Conservation (phyloP, 2,797 vertebrate species). For the Ceryle rudis region DNA sequence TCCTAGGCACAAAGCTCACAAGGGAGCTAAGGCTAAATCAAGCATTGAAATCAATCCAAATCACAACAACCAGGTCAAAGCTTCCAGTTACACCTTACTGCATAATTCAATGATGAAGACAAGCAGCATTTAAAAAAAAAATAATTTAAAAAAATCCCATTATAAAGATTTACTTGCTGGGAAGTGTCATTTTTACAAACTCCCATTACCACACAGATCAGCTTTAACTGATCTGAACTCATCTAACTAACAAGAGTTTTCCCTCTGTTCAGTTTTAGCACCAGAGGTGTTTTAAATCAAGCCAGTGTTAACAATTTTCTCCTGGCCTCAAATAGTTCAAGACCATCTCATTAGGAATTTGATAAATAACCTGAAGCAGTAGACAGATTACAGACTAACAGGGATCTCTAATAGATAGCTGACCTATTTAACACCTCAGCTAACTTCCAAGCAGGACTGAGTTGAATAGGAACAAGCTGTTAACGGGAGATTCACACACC, state of each 20-base stretch:
- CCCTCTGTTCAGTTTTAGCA: neutral
- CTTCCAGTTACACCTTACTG: neutral
- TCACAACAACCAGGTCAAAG: neutral
- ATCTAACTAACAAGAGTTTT: neutral
- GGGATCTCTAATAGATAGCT: neutral
- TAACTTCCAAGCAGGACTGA: neutral
- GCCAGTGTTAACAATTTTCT: neutral
- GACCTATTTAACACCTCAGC: slow-evolving; percentile 12
- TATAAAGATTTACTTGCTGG: neutral
- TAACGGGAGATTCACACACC: neutral
- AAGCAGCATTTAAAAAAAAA: neutral
- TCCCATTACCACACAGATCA: neutral
- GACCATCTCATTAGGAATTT: neutral
- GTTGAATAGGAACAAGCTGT: neutral
- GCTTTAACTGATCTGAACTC: neutral
- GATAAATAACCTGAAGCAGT: slow-evolving; percentile 29
- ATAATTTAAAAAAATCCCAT: too few relatives aligned
- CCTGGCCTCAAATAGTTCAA: neutral
- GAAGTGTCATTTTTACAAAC: neutral
- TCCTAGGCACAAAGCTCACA: neutral
- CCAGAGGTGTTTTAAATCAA: neutral
- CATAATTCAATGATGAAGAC: neutral
- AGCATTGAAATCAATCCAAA: neutral
- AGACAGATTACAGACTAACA: slow-evolving; percentile 11
- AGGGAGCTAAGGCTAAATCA: neutral